Evolutionary conservation across 1,140 invertebrate species (phyloP), one percentile per base, ranked within the genome.

Genomic region (Ceratosolen solmsi): DNA sequence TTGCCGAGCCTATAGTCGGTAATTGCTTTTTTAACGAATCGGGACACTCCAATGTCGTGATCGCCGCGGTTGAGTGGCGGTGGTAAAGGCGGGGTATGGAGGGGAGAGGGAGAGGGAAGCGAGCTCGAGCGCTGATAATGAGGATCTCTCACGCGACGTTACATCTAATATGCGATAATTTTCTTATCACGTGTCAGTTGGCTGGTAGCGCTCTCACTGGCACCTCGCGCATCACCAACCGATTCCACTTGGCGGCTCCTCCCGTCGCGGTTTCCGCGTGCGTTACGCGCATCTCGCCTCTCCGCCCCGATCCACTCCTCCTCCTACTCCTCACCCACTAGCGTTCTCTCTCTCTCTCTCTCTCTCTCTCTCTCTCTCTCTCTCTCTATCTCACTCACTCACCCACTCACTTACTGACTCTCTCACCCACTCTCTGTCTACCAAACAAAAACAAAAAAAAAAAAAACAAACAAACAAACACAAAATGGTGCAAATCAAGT

Each of bases 401-500:
- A n/a, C n/a, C n/a, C n/a, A n/a, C n/a, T n/a, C n/a, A n/a, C n/a
- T n/a, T n/a, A n/a, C n/a, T n/a, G n/a, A n/a, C n/a, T n/a, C n/a
- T n/a, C n/a, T n/a, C n/a, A n/a, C n/a, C n/a, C n/a, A n/a, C n/a
- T n/a, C n/a, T n/a, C n/a, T n/a, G n/a, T n/a, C n/a, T n/a, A n/a
- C n/a, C n/a, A n/a, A n/a, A n/a, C n/a, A n/a, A n/a, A n/a, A n/a
- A n/a, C n/a, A n/a, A n/a, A n/a, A n/a, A n/a, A n/a, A n/a, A n/a
- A n/a, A n/a, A n/a, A n/a, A n/a, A n/a, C n/a, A n/a, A n/a, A n/a
- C n/a, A n/a, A n/a, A n/a, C n/a, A n/a, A 46, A 7, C 5, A 25
- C n/a, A 78, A 86, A 83, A 89, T 89, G 88, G 88, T 89, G 72
- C 88, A 89, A 85, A 88, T 89, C 33, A 88, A 86, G 85, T 85